Evolutionary conservation across 2,113 vertebrate genomes (phyloP), one percentile per base, ranked within the genome.

Genomic region (Epinephelus moara): DNA sequence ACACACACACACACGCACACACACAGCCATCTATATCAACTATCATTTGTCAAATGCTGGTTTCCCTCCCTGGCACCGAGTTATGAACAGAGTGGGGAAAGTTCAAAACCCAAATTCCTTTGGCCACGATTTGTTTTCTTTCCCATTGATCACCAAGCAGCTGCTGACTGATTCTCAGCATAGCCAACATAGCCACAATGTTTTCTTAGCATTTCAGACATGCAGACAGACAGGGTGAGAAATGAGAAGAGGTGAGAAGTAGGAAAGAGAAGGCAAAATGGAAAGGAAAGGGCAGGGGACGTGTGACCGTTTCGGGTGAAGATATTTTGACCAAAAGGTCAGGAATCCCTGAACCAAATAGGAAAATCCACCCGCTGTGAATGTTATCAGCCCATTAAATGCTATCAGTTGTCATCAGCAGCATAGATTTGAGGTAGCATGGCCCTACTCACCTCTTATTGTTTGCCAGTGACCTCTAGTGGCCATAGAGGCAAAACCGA

Each of bases 91-190:
- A 74, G 82, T 30, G 81, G 78, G 37, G 67, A 78, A 85, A 87
- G 82, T 91, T 92, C 70, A 84, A 93, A 91, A 88, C 83, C 78
- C 74, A 90, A 89, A 94, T 94, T 94, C 93, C 85, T 94, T 84
- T 92, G 87, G 92, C 88, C 62, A 73, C 42, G 69, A 90, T 93
- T 95, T 95, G 93, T 94, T 95, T 94, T 95, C 87, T 87, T 95
- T 95, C 88, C 88, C 91, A 94, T 91, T 94, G 93, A 95, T 96
- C 92, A 94, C 62, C 81, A 79, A 85, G 87, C 78, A 81, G 91
- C 84, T 75, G 91, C 84, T 90, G 94, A 92, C 85, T 85, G 91
- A 95, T 94, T 90, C 92, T 89, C 85, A 93, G 89, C 89, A 89
- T 83, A 89, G 92, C 80, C 89, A 69, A 92, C 91, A 93, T 85